Evolutionary conservation across 2,888 invertebrate species (phyloP).

Genomic region (Alviniconcha strummeri): DNA sequence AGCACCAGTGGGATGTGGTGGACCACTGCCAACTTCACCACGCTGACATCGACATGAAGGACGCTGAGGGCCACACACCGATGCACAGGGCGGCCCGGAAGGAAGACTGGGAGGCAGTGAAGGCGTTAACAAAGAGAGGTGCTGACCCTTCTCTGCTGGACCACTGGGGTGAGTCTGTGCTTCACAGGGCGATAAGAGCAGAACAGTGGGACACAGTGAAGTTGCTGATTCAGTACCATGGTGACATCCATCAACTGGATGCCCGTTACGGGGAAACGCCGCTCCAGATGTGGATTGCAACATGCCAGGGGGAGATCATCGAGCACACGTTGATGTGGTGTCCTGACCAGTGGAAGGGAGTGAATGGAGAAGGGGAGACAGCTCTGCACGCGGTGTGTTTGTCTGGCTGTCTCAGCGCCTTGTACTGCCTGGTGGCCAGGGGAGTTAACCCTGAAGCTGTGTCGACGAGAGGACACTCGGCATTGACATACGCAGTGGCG

Average conservation of each 20-base stretch:
- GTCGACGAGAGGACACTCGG: too few species aligned
- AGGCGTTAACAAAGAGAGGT: background rate
- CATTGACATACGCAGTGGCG: too few species aligned
- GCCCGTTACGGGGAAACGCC: background rate
- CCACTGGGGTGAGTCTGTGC: too few species aligned
- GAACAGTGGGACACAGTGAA: too few species aligned
- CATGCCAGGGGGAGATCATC: background rate
- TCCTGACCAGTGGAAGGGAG: too few species aligned
- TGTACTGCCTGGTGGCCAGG: too few species aligned
- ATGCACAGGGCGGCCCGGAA: constrained; percentile 13
- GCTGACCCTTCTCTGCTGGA: background rate
- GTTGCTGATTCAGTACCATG: background rate
- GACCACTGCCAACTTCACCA: background rate
- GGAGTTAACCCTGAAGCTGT: too few species aligned
- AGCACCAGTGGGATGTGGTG: constrained; percentile 19
- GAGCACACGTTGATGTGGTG: background rate
- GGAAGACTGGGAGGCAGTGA: constrained; percentile 12
- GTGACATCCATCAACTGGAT: background rate
- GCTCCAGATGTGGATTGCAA: background rate
- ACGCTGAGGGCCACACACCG: background rate
- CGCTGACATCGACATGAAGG: constrained; percentile 9
- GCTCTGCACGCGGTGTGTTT: too few species aligned
- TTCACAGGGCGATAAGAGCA: too few species aligned
- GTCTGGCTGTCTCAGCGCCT: too few species aligned
- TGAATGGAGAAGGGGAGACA: too few species aligned